Evolutionary conservation across 1,140 invertebrate species (phyloP).

Genomic region (Ips typographus): DNA sequence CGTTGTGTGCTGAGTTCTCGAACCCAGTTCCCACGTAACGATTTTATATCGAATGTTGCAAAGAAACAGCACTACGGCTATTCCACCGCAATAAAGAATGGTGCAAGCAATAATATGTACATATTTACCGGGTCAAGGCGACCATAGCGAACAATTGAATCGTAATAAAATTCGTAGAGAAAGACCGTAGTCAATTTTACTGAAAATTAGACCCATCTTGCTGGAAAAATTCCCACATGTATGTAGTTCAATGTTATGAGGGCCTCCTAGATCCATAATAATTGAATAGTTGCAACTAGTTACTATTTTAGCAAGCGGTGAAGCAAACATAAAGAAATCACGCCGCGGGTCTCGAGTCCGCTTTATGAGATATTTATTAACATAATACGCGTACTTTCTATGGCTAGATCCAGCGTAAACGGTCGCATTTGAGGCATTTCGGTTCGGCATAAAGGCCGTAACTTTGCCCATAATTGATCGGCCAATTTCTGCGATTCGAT

Average conservation of each 20-base stretch:
- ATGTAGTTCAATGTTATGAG: neutral
- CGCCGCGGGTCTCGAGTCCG: constrained; percentile 24
- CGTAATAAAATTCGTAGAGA: too few relatives aligned
- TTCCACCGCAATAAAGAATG: constrained; percentile 8
- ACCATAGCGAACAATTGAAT: neutral
- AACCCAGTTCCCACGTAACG: constrained; percentile 34
- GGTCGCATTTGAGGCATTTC: constrained; percentile 18
- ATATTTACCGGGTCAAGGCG: constrained; percentile 4
- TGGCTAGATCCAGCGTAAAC: constrained; percentile 20
- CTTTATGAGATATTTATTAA: constrained; percentile 33
- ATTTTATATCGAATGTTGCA: constrained; percentile 32
- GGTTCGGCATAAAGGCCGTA: constrained; percentile 21
- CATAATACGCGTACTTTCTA: constrained; percentile 34
- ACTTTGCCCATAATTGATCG: constrained; percentile 6
- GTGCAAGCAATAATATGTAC: neutral
- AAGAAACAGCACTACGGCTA: constrained; percentile 14
- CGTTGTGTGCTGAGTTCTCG: constrained; percentile 30
- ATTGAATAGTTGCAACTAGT: constrained; percentile 30
- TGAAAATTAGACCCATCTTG: too few relatives aligned
- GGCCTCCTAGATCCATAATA: neutral
- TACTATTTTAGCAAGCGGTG: constrained; percentile 32
- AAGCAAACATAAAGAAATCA: constrained; percentile 31
- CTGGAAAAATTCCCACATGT: neutral
- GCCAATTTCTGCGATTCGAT: constrained; percentile 15
- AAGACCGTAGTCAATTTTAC: too few relatives aligned